Percentiles rank a stretch among this genome's conserved stretches.
Evolutionary conservation across 2,797 vertebrate genomes (phyloP).

Genomic region (Phrynocephalus guinanensis): DNA sequence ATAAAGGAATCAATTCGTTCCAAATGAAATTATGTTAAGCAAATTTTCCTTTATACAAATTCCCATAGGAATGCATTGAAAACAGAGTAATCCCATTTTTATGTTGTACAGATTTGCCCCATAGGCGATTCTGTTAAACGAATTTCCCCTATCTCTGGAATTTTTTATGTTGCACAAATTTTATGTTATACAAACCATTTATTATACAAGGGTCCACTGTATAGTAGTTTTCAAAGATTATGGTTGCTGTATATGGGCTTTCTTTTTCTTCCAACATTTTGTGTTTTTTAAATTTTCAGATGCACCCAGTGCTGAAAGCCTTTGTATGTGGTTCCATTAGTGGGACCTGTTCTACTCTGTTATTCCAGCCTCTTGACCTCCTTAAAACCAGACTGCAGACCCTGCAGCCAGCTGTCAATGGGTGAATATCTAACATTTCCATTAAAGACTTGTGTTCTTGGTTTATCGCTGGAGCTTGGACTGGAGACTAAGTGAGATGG

Average conservation of each 20-base stretch:
- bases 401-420: slow-evolving; percentile 80
- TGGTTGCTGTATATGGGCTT: neutral
- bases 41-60: too few relatives aligned
- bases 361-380: slow-evolving; percentile 96
- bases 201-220: too few relatives aligned
- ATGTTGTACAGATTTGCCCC: too few relatives aligned
- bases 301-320: slow-evolving; percentile 93
- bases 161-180: too few relatives aligned
- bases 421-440: slow-evolving; percentile 75
- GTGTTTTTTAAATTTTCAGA: slow-evolving; percentile 70
- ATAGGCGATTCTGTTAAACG: too few relatives aligned
- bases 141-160: too few relatives aligned
- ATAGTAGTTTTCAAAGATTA: neutral
- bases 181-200: too few relatives aligned
- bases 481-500: neutral
- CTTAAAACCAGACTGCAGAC: slow-evolving; percentile 94
- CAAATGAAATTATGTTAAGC: too few relatives aligned
- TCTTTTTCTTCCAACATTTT: neutral
- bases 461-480: neutral
- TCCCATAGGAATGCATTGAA: too few relatives aligned
- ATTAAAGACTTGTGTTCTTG: neutral
- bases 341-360: slow-evolving; percentile 93
- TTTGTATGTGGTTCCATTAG: slow-evolving; percentile 95
- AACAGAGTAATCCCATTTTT: too few relatives aligned
- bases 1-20: too few relatives aligned